Percentiles rank a stretch among this genome's conserved stretches.
Evolutionary conservation across 2,888 invertebrate species (phyloP).

Genomic region (Drosophila falleni): DNA sequence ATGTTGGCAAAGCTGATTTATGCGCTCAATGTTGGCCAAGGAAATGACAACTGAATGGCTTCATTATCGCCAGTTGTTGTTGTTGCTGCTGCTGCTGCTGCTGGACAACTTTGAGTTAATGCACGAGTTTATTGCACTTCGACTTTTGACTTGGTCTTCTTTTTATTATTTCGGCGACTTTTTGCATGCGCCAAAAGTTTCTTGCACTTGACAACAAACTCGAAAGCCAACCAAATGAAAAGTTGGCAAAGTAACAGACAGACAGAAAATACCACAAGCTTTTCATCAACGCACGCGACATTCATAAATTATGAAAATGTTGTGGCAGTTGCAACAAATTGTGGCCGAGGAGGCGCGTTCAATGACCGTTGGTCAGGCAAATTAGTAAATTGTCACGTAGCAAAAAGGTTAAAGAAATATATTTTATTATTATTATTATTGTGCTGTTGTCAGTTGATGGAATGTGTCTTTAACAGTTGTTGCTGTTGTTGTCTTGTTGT

Average conservation of each 20-base stretch:
- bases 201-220: constrained; percentile 54
- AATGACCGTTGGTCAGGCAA: constrained; percentile 51
- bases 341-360: constrained; percentile 19
- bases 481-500: constrained; percentile 41
- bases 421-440: constrained; percentile 21
- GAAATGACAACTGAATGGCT: constrained; percentile 80
- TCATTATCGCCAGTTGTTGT: constrained; percentile 63
- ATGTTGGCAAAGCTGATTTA: constrained; percentile 66
- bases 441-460: constrained; percentile 14
- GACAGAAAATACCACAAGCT: constrained; percentile 55
- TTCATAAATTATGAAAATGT: constrained; percentile 60
- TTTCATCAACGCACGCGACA: constrained; percentile 49
- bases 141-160: constrained; percentile 51
- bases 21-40: constrained; percentile 55
- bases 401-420: constrained; percentile 37
- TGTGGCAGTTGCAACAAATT: constrained; percentile 31
- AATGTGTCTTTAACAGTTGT: constrained; percentile 28
- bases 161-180: constrained; percentile 15
- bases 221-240: constrained; percentile 9
- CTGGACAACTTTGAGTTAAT: constrained; percentile 37
- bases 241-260: constrained; percentile 4
- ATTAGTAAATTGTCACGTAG: constrained; percentile 83
- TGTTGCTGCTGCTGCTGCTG: constrained; percentile 11
- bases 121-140: constrained; percentile 76
- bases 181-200: constrained; percentile 53